A percentile compares a stretch with the other conserved stretches of the same genome.
phyloP scores from a whole-genome alignment of 2,888 invertebrate genomes.

The Malacosoma neustria region DNA sequence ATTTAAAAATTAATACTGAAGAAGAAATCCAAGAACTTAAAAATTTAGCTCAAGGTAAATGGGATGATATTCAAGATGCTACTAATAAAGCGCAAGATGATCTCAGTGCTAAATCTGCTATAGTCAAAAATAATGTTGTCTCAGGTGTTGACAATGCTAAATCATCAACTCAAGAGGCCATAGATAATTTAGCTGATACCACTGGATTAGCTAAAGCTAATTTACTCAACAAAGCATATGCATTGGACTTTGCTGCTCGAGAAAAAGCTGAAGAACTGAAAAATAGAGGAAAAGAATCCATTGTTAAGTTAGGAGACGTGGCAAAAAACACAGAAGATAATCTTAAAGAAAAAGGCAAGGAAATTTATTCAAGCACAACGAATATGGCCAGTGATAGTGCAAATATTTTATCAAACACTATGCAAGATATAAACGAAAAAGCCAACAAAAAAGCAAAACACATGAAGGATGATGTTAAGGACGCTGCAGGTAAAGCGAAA shows the following conservation, averaged over 20 bases:
- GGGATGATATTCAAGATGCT: constrained; percentile 33
- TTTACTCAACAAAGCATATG: constrained; percentile 49
- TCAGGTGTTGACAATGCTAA: constrained; percentile 33
- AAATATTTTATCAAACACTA: constrained; percentile 34
- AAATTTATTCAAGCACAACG: constrained; percentile 33
- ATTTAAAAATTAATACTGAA: constrained; percentile 30
- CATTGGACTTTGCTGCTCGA: constrained; percentile 47
- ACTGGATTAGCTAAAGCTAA: constrained; percentile 41
- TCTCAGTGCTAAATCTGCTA: constrained; percentile 24
- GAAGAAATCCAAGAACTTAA: constrained; percentile 27
- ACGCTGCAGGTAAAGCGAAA: constrained; percentile 32
- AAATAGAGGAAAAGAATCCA: constrained; percentile 32
- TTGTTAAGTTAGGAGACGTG: constrained; percentile 37
- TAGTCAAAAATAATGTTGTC: constrained; percentile 29
- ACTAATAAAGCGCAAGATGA: constrained; percentile 31
- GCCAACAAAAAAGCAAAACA: constrained; percentile 36
- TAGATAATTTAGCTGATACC: constrained; percentile 45
- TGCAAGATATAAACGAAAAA: constrained; percentile 32
- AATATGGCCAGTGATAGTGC: constrained; percentile 44
- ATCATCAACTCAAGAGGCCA: constrained; percentile 31
- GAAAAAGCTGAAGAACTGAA: constrained; percentile 51
- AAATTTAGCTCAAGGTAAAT: constrained; percentile 27
- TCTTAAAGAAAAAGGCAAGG: constrained; percentile 29
- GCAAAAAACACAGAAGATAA: constrained; percentile 32
- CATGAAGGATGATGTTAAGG: constrained; percentile 34